A percentile compares a stretch with the other conserved stretches of the same genome.
These are phyloP conservation scores for Philopotamus ludificatus DNA, from an alignment of 1,140 invertebrate genomes.

Conservation along the genomic window DNA sequence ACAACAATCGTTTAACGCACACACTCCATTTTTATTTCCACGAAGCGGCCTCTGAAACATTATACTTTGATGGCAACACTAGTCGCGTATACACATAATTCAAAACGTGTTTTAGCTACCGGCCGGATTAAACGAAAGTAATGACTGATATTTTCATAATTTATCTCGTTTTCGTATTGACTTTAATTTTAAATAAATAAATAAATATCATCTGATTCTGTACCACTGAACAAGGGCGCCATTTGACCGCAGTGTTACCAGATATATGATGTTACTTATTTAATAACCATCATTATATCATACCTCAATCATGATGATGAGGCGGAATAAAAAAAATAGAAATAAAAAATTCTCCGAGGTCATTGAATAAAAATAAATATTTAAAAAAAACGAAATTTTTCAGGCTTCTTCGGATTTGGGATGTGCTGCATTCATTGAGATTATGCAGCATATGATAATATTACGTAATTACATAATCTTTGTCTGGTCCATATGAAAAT, in stretches of 20 bases:
- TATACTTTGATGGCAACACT: background rate
- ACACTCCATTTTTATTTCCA: background rate
- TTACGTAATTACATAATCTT: constrained; percentile 26
- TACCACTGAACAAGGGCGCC: no score
- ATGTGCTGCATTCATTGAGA: no score
- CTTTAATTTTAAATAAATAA: no score
- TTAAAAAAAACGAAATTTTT: background rate
- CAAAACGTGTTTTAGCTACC: background rate
- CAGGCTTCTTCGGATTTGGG: background rate
- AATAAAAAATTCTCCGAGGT: background rate
- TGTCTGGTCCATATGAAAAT: constrained; percentile 17
- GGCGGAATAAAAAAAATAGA: no score
- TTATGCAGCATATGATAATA: constrained; percentile 1
- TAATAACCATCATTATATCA: no score
- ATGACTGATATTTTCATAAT: no score
- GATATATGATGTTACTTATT: no score
- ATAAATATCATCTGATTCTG: no score
- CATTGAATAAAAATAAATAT: background rate
- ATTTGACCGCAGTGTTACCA: no score
- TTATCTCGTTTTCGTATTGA: no score
- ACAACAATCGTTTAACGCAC: background rate
- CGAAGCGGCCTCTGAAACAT: background rate
- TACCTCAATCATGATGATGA: no score
- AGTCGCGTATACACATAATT: background rate
- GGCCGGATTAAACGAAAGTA: no score